Evolutionary conservation across 2,888 invertebrate genomes (phyloP), one percentile per base, ranked within the genome.

Genomic region (Fabriciana adippe): DNA sequence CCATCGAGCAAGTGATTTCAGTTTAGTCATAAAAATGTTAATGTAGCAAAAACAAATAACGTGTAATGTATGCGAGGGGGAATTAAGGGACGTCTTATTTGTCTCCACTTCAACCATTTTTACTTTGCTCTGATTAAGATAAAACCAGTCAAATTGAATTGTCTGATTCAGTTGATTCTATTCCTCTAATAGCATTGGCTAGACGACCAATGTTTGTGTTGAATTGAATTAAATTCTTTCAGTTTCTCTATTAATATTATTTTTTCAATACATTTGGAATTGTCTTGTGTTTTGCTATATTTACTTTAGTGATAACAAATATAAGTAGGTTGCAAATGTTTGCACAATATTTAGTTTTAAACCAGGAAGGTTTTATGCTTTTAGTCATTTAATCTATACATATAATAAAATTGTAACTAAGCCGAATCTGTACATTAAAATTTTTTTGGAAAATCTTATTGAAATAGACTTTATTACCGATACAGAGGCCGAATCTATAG

Each of bases 21-120:
- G 87, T 88, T 86, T 86, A 89, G 90, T 89, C 88, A 92, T 92
- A 92, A 92, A 92, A 92, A 92, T 92, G 92, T 91, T 89, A 92
- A 92, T 92, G 90, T 84, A 80, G 85, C 86, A 87, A 89, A 90
- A 90, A 91, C 91, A 92, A 91, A 90, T 83, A 89, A 82, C 83
- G 84, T 78, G 79, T 91, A 91, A 92, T 92, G 80, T 92, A 91
- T 90, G 88, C 91, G 81, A 80, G 86, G 84, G 90, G 90, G 85
- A 81, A 79, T 68, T 85, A 88, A 41, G 90, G 78, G 84, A 79
- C 78, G 76, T 76, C 79, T 78, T 76, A 76, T 74, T 74, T 72
- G 72, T 74, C 75, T 76, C 31, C 35, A 60, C 55, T 71, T 73
- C 71, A 74, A 73, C 76, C 78, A 75, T 76, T 81, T 83, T 80